Base-by-base conservation (phyloP, 2,888 invertebrate species). In the Branchipolynoe longqiensis region DNA sequence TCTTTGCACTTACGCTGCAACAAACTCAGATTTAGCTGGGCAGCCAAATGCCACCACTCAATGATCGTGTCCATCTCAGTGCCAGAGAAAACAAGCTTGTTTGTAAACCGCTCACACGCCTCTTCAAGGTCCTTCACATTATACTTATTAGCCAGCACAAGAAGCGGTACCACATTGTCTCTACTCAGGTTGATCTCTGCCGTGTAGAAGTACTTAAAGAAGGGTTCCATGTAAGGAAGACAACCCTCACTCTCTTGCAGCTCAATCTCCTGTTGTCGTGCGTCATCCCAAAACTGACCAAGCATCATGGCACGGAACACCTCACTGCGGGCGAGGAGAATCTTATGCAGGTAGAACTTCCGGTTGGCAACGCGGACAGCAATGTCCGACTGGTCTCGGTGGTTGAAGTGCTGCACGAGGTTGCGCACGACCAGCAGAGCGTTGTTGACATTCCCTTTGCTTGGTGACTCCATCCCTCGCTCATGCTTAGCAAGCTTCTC, bases 181-280 rank as follows among this genome's bases (percentile, higher is more conserved):
- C 41, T n/a, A 8, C 33, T 69, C 38, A 85, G 74, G 25, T 58
- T 83, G 4, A 85, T 41, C 41, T 83, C 40, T 0, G 83, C 85
- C 4, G 85, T 85, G 85, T 85, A 85, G 74, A 85, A 85, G 59
- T 85, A 85, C 54, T 31, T 40, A 28, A 85, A 83, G 74, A 85
- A 85, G 0, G 40, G 58, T 33, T 85, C 83, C 85, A 85, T 85
- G 83, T 56, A 41, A 0, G 74, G 56, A 18, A 58, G 12, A 41
- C 85, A 85, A 0, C 58, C 40, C 28, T 48, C 74, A 12, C 22
- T 48, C 59, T 85, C 85, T 28, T 83, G 33, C 4, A 85, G 56
- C n/a, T 36, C 58, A 6, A 85, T 40, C 83, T 85, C 83, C 36
- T 38, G 82, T 38, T 74, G 33, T 0, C 36, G 18, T n/a, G 85